phyloP scores from a whole-genome alignment of 2,113 vertebrate genomes.

The Hydropotes inermis region DNA sequence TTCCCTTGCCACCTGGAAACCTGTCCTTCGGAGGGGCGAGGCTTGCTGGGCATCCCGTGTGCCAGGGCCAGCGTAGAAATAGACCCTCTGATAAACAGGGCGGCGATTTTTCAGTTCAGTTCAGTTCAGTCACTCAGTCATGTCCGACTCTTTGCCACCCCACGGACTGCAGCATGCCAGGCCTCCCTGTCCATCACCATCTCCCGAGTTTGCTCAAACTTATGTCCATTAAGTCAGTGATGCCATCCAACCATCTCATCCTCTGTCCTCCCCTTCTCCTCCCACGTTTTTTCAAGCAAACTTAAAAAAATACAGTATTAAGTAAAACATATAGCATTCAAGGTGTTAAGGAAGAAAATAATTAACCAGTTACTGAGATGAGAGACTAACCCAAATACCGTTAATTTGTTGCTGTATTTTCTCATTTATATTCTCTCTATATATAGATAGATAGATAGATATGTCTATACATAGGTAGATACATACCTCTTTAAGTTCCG shows the following conservation, averaged over 20 bases:
- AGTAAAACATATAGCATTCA: not conserved
- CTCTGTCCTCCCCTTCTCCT: not conserved
- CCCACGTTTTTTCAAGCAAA: not conserved
- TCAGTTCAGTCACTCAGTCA: not conserved
- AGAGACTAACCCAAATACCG: not conserved
- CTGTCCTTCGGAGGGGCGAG: not conserved
- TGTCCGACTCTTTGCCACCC: accelerated
- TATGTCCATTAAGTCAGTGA: not conserved
- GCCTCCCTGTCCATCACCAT: not conserved
- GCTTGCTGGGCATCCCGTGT: no score
- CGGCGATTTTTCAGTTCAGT: not conserved
- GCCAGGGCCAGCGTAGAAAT: accelerated
- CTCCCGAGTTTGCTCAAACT: not conserved
- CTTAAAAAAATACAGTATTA: not conserved
- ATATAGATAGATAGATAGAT: not conserved
- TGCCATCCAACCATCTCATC: not conserved
- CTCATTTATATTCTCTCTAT: not conserved
- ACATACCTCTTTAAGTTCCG: not conserved
- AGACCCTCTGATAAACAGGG: not conserved
- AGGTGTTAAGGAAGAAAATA: not conserved
- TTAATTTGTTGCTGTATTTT: not conserved
- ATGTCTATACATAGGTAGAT: not conserved
- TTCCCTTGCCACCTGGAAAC: not conserved
- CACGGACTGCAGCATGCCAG: not conserved
- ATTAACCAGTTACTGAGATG: not conserved